Percentiles rank a stretch among this genome's conserved stretches.
Conservation (phyloP, 1,140 invertebrate genomes). For the Diuraphis noxia region DNA sequence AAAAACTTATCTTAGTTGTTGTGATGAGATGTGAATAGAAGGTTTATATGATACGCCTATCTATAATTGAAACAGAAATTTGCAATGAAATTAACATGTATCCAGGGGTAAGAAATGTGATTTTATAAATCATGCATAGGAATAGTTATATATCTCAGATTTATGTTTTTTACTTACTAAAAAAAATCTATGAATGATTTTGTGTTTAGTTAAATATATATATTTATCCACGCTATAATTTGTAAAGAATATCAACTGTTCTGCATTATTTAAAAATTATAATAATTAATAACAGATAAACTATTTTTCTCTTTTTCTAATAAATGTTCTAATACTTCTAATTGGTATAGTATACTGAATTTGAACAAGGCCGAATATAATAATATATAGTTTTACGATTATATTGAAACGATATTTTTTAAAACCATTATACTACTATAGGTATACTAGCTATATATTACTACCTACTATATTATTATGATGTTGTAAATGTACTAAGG, state of each 20-base stretch:
- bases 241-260: not conserved
- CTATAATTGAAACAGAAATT: not conserved
- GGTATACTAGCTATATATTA: no score
- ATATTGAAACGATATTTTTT: conserved; percentile 24
- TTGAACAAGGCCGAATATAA: conserved; percentile 24
- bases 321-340: conserved; percentile 39
- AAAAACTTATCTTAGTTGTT: not conserved
- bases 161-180: not conserved
- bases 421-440: not conserved
- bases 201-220: not conserved
- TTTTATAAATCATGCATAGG: not conserved
- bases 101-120: not conserved
- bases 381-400: not conserved
- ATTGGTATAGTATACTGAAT: conserved; percentile 11
- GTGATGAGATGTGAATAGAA: not conserved
- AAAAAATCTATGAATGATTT: not conserved
- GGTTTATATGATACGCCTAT: no score
- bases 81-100: not conserved
- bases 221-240: not conserved
- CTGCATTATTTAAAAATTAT: not conserved
- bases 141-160: not conserved
- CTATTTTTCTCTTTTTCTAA: not conserved
- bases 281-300: not conserved
- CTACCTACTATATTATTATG: no score
- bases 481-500: not conserved